Evolutionary conservation across 2,888 invertebrate species (phyloP), one percentile per base, ranked within the genome.

Genomic region (Aquatica leii): DNA sequence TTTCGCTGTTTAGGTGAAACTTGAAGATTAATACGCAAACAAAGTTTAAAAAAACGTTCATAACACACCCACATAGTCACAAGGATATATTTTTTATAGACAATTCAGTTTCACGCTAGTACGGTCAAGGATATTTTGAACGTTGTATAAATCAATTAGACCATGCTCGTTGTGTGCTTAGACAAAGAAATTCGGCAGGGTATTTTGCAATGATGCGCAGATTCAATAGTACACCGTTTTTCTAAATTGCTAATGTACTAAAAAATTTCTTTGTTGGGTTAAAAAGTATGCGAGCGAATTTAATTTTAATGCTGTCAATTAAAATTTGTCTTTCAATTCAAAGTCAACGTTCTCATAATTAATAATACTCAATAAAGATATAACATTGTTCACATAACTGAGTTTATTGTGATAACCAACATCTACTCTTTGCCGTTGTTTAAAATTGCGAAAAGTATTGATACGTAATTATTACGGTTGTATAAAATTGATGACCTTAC

Each of bases 271-370:
- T n/a, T n/a, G n/a, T n/a, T n/a, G n/a, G n/a, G n/a, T n/a, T n/a
- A 6, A 24, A 24, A 24, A 24, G 4, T 24, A 24, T 24, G 2
- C 4, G 6, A 24, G 24, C 24, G 24, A 24, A 24, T 24, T 24
- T 24, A 24, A 24, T 24, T 24, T 24, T 24, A 24, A 24, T 24
- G 24, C 24, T 4, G 4, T 46, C 46, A 46, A 46, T 46, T 46
- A 46, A 46, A 46, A 46, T 46, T 46, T 46, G 46, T 46, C 41
- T 41, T 46, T 46, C 18, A 46, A 46, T 46, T 46, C 18, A 46
- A 46, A 18, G 46, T 46, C 46, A 46, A 46, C 46, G 46, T 46
- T 11, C 46, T 46, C 21, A n/a, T 46, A 46, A 46, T 46, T 46
- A 46, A 46, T 46, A 20, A 20, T 17, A 46, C 18, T 18, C 46